Evolutionary conservation across 2,797 vertebrate genomes (phyloP).

Genomic region (Argentina silus): DNA sequence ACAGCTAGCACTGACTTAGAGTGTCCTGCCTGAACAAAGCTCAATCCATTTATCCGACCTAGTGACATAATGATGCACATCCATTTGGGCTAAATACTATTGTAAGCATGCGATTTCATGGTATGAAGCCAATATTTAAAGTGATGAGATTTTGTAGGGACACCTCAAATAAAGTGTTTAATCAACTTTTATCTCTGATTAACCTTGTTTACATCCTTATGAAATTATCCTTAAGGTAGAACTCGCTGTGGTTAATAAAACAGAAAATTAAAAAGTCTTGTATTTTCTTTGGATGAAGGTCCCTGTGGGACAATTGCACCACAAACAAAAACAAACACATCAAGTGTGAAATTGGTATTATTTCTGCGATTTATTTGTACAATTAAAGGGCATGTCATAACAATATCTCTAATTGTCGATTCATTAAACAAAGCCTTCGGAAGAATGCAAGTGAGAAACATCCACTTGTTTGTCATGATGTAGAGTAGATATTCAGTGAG

Average conservation of each 20-base stretch:
- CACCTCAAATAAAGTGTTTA: neutral
- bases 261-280: neutral
- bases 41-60: no score
- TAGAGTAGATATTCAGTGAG: no score
- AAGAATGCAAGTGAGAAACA: neutral
- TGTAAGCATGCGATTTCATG: no score
- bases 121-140: no score
- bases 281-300: neutral
- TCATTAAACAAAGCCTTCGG: neutral
- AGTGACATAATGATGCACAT: no score
- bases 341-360: neutral
- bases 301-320: neutral
- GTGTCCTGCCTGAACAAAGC: no score
- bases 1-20: no score
- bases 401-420: neutral
- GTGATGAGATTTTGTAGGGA: no score
- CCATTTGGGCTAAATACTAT: no score
- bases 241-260: neutral
- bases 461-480: neutral
- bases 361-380: neutral
- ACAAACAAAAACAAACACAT: neutral
- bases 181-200: neutral
- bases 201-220: neutral
- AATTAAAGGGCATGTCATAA: neutral
- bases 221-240: neutral